These are phyloP conservation scores for Balaeniceps rex DNA, from an alignment of 2,113 vertebrate genomes.

Conservation along the genomic window DNA sequence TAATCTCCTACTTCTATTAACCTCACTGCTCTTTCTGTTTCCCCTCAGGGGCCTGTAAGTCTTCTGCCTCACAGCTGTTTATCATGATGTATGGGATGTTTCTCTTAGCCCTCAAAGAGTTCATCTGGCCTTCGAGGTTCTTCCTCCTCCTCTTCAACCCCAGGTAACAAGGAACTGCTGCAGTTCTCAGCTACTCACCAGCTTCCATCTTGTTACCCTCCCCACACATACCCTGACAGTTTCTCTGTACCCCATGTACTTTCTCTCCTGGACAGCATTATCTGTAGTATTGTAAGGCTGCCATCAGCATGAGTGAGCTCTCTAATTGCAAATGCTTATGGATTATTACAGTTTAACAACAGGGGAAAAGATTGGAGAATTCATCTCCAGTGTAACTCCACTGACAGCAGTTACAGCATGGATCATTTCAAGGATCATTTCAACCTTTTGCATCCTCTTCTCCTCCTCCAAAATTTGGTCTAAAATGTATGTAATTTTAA, in stretches of 20 bases:
- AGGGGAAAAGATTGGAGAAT: background rate
- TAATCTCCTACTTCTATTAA: background rate
- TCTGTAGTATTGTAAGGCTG: background rate
- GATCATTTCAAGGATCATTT: background rate
- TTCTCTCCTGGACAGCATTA: background rate
- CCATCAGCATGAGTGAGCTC: background rate
- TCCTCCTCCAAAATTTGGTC: background rate
- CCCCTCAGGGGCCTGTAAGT: background rate
- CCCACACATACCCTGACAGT: background rate
- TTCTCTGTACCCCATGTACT: background rate
- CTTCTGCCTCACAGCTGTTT: background rate
- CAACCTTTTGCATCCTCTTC: background rate
- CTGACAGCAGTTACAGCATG: background rate
- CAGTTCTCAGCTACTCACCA: conserved; percentile 17
- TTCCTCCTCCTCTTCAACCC: background rate
- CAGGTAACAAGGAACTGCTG: background rate
- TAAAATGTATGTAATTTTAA: background rate
- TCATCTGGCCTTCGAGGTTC: background rate
- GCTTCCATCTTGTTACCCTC: background rate
- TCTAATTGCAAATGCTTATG: background rate
- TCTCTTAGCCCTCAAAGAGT: background rate
- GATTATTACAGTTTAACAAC: background rate
- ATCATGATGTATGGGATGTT: background rate
- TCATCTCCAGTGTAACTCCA: background rate
- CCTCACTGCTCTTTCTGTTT: background rate